These are phyloP conservation scores for Gymnocheta viridis DNA, from an alignment of 2,888 invertebrate species.

Conservation along the genomic window DNA sequence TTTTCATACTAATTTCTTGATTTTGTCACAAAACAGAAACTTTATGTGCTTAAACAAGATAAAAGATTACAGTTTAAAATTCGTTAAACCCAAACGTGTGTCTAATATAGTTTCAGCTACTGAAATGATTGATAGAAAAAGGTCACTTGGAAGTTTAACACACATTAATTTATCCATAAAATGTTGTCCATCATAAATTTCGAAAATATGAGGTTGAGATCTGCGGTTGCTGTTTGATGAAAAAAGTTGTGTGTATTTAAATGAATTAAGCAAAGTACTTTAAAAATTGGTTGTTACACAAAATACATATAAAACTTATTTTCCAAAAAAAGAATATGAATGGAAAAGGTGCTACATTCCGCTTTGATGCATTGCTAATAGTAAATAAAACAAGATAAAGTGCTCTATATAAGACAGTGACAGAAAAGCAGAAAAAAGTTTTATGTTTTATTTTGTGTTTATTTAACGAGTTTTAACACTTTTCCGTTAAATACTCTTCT, in stretches of 20 bases:
- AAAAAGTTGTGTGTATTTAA: not conserved
- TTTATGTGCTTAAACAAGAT: not conserved
- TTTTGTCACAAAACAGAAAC: not conserved
- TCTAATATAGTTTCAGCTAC: not conserved
- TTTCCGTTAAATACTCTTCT: too few species aligned
- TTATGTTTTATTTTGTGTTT: too few species aligned
- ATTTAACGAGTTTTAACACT: too few species aligned
- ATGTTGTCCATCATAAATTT: not conserved
- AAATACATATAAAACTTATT: not conserved
- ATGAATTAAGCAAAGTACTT: not conserved
- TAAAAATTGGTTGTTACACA: not conserved
- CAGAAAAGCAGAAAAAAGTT: too few species aligned
- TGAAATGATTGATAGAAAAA: slow-evolving; percentile 34
- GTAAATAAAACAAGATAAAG: too few species aligned
- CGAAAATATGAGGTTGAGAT: not conserved
- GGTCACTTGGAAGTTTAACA: not conserved
- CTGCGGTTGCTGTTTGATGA: not conserved
- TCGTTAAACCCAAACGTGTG: not conserved
- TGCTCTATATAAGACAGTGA: too few species aligned
- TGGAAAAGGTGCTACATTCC: too few species aligned
- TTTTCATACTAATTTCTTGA: slow-evolving; percentile 27
- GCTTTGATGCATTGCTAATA: too few species aligned
- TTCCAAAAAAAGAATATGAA: too few species aligned
- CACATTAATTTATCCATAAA: not conserved
- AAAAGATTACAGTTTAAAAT: slow-evolving; percentile 21